Evolutionary conservation across 1,140 invertebrate species (phyloP), one percentile per base, ranked within the genome.

Genomic region (Cheumatopsyche charites): DNA sequence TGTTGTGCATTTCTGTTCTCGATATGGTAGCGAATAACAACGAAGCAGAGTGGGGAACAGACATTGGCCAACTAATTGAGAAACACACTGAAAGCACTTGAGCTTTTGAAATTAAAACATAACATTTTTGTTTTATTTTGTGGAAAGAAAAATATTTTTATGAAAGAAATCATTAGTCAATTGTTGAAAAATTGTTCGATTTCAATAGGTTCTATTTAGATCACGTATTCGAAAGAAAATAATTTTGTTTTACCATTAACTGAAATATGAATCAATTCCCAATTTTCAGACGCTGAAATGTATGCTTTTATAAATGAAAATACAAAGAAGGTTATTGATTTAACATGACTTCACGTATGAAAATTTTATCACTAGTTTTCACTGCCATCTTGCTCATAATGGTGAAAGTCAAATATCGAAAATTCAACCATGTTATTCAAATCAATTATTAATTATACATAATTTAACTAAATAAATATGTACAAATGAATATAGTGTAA

Each of bases 61-160:
- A 73, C 72, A 73, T 49, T 45, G 72, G 21, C 25, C 67, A 19
- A 58, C 72, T 73, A 73, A 73, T 73, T 73, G 72, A 61, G 66
- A 68, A 47, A 68, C 66, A 68, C 17, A 68, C 66, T 19, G 66
- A 23, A 58, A 67, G 45, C 66, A 68, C 66, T 68, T 68, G 66
- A 26, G 49, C 66, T 55, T 55, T 68, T 17, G 15, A 43, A 68
- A 68, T 68, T 68, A 68, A 55, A 68, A 66, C 42, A 42, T 42
- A 42, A 42, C 42, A 63, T 49, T 49, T 49, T 49, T 15, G 19
- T 49, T 49, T 49, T 49, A 49, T 4, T n/a, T n/a, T n/a, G 42
- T 7, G 7, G 7, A 43, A 7, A n/a, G 7, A 43, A 43, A 7
- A 43, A 43, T 43, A n/a, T n/a, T n/a, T 9, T 43, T n/a, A 9